Evolutionary conservation across 2,888 invertebrate species (phyloP).

Genomic region (Gandaritis pyraliata): DNA sequence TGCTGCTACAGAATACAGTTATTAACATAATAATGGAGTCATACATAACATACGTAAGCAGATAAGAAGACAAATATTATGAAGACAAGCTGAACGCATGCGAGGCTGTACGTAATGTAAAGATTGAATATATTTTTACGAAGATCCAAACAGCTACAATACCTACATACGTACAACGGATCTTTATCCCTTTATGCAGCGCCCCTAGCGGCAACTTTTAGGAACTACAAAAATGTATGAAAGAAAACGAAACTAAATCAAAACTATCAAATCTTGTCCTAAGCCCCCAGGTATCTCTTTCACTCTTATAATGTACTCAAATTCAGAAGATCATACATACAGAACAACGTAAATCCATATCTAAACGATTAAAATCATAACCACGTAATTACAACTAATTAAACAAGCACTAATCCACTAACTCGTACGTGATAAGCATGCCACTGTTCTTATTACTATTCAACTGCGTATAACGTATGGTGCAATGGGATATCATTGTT

Average conservation of each 20-base stretch:
- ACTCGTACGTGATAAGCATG: constrained; percentile 32
- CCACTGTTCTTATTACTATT: constrained; percentile 14
- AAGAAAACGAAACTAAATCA: too few species aligned
- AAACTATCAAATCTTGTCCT: too few species aligned
- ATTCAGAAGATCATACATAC: neutral
- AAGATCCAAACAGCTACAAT: too few species aligned
- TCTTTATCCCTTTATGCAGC: too few species aligned
- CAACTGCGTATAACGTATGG: constrained; percentile 7
- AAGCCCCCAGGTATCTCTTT: too few species aligned
- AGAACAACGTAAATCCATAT: constrained; percentile 4
- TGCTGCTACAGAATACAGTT: too few species aligned
- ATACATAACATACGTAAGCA: neutral
- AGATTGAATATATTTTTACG: too few species aligned
- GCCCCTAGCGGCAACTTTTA: too few species aligned
- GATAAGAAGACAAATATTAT: neutral
- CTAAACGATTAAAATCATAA: constrained; percentile 25
- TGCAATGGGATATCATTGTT: constrained; percentile 7
- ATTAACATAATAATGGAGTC: neutral
- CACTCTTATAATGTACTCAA: neutral
- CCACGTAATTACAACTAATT: constrained; percentile 27
- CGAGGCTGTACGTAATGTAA: too few species aligned
- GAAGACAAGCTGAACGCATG: neutral
- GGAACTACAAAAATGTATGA: too few species aligned
- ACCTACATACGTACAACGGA: too few species aligned
- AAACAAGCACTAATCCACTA: constrained; percentile 24